Evolutionary conservation across 2,797 vertebrate species (phyloP), one percentile per base, ranked within the genome.

Genomic region (Muscicapa striata): DNA sequence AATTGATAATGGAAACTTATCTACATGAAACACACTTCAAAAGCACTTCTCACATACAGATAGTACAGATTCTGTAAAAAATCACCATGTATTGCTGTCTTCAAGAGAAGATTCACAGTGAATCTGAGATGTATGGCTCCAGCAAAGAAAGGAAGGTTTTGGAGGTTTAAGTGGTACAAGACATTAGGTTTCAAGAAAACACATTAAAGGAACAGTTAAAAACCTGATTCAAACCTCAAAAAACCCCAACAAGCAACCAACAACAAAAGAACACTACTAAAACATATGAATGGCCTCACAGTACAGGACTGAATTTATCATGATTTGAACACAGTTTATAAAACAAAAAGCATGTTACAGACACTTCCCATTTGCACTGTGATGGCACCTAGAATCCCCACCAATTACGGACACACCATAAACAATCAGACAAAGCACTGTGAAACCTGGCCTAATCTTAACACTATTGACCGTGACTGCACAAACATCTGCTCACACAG

Each of bases 391-490:
- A 34, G 75, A 79, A 85, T 72, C 69, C 62, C 48, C 45, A 69
- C 66, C 79, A 92, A 69, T 91, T 69, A 81, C 1, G 40, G 87
- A 38, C 51, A 83, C 46, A 81, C 63, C 89, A 73, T 68, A 73
- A 92, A 78, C 87, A 62, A 48, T 51, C 58, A 70, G 58, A 91
- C 63, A 94, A 91, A 90, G 85, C 70, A 27, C 85, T 69, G 85
- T 34, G 87, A 95, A 96, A 82, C 87, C 87, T 41, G 58, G 55
- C 45, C 38, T 85, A 38, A 87, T 72, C 79, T 59, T 73, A 81
- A 70, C 74, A 75, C 83, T 90, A 38, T 9, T 81, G 84, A 83
- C 93, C 10, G 3, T 86, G 89, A 94, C 95, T 51, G 52, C 70
- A 75, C 66, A 59, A 76, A 93, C 68, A 87, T 70, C 85, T 87